These are phyloP conservation scores for Pseudopleuronectes americanus DNA, from an alignment of 2,797 vertebrate species.

Conservation along the genomic window DNA sequence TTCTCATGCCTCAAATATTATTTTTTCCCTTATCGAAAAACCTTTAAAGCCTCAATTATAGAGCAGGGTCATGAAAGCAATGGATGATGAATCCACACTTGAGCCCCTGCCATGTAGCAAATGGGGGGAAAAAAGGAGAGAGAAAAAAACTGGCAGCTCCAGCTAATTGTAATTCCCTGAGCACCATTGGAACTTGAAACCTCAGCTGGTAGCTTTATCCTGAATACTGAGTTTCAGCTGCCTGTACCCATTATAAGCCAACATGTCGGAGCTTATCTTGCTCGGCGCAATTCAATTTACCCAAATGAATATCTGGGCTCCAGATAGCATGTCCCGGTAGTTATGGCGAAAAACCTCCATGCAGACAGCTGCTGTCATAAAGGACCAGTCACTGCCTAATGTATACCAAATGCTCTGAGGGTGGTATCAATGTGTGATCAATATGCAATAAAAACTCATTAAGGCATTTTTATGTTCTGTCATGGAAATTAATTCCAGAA, in stretches of 20 bases:
- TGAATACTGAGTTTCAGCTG: slow-evolving; percentile 64
- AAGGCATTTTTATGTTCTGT: slow-evolving; percentile 76
- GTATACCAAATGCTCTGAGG: slow-evolving; percentile 58
- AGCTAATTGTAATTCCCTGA: slow-evolving; percentile 57
- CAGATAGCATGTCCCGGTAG: slow-evolving; percentile 47
- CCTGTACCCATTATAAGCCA: slow-evolving; percentile 68
- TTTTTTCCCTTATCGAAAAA: slow-evolving; percentile 18
- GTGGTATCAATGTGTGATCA: slow-evolving; percentile 81
- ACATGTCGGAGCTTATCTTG: slow-evolving; percentile 68
- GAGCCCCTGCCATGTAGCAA: slow-evolving; percentile 1
- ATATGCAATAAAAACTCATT: slow-evolving; percentile 86
- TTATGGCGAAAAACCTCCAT: slow-evolving; percentile 43
- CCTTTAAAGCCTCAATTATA: slow-evolving; percentile 28
- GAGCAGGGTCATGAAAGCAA: slow-evolving; percentile 23
- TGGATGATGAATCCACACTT: slow-evolving; percentile 15
- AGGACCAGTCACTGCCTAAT: slow-evolving; percentile 64
- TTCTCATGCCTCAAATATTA: not conserved
- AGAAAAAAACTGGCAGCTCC: slow-evolving; percentile 1
- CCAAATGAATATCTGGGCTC: slow-evolving; percentile 59
- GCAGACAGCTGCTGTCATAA: slow-evolving; percentile 70
- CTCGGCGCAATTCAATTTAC: slow-evolving; percentile 65
- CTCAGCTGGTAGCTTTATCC: slow-evolving; percentile 52
- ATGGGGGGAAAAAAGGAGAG: not conserved
- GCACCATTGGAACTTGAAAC: slow-evolving; percentile 45
- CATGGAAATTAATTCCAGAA: slow-evolving; percentile 81